These are phyloP conservation scores for Polypedilum vanderplanki DNA, from an alignment of 1,140 invertebrate genomes.

Conservation along the genomic window DNA sequence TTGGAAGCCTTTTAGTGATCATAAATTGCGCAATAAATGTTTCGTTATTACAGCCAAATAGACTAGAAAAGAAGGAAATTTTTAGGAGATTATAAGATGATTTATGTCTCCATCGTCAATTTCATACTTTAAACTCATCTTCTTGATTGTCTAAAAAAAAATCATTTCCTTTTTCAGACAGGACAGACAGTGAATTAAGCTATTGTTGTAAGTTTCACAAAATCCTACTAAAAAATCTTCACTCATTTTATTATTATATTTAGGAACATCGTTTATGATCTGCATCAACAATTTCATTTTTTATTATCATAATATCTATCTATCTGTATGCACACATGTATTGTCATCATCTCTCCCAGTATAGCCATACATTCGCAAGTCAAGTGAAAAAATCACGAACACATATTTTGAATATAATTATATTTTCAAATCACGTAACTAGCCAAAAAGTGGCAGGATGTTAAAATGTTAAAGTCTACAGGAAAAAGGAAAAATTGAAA, in stretches of 20 bases:
- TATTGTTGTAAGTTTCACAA: neutral
- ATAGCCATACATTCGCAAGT: no score
- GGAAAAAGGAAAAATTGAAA: neutral
- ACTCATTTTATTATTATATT: neutral
- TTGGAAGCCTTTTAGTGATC: slow-evolving; percentile 17
- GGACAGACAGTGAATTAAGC: slow-evolving; percentile 7
- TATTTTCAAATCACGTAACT: slow-evolving; percentile 3
- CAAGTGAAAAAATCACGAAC: neutral
- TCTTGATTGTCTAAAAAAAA: neutral
- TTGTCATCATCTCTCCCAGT: neutral
- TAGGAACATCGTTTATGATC: neutral
- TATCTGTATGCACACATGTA: no score
- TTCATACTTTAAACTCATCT: neutral
- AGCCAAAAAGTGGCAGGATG: slow-evolving; percentile 16
- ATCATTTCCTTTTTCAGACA: neutral
- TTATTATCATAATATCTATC: neutral
- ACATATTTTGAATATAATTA: neutral
- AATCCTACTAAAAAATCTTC: neutral
- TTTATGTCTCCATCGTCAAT: slow-evolving; percentile 10
- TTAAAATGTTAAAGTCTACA: slow-evolving; percentile 10
- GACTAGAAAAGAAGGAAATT: neutral
- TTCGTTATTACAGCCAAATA: neutral
- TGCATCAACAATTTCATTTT: slow-evolving; percentile 3
- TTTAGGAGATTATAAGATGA: slow-evolving; percentile 16
- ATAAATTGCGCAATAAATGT: slow-evolving; percentile 19